Evolutionary conservation across 2,888 invertebrate species (phyloP).

Genomic region (Dolichopus griseipennis): DNA sequence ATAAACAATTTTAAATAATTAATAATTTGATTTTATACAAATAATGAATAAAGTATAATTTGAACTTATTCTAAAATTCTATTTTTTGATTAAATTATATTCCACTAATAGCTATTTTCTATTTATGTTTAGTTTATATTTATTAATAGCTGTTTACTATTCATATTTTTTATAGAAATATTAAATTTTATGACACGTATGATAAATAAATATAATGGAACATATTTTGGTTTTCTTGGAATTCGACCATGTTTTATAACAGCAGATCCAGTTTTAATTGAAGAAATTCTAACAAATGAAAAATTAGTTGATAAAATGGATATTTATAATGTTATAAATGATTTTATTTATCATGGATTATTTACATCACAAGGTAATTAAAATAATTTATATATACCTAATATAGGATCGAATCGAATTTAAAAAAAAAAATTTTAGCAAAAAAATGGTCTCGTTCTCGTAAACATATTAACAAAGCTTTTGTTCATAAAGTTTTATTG

Average conservation of each 20-base stretch:
- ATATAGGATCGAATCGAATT: not conserved
- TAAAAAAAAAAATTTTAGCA: slow-evolving; percentile 11
- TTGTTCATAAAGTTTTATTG: slow-evolving; percentile 17
- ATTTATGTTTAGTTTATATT: no score
- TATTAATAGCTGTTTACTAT: no score
- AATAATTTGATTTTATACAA: no score
- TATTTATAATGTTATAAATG: slow-evolving; percentile 17
- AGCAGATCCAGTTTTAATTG: slow-evolving; percentile 22
- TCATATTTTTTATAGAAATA: not conserved
- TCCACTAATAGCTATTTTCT: no score
- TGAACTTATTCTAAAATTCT: no score
- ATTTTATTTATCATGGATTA: slow-evolving; percentile 16
- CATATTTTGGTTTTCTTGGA: slow-evolving; percentile 17
- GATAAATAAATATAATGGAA: not conserved
- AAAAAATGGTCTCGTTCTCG: slow-evolving; percentile 17
- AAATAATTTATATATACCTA: no score
- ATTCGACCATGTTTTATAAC: slow-evolving; percentile 21
- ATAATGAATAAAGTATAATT: no score
- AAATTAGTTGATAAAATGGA: slow-evolving; percentile 22
- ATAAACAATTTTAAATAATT: no score
- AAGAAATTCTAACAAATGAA: slow-evolving; percentile 23
- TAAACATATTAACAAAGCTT: slow-evolving; percentile 20
- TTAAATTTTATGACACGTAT: not conserved
- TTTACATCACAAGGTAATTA: slow-evolving; percentile 18
- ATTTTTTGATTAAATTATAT: no score